Conservation (phyloP, 2,113 vertebrate species). For the Sinosuthora webbiana region DNA sequence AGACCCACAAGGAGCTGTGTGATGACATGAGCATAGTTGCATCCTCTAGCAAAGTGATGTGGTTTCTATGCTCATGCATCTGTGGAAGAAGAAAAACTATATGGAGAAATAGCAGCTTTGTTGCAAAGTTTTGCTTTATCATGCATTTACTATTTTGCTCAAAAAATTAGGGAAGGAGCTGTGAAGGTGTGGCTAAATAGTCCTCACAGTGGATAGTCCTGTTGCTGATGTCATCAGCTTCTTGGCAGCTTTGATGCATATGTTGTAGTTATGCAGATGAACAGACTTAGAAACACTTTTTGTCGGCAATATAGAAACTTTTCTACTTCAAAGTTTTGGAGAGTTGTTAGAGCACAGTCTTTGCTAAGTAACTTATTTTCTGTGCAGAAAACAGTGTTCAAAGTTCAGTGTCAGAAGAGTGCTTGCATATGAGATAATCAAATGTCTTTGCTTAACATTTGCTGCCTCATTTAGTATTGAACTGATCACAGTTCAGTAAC, state of each 20-base stretch:
- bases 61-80: background rate
- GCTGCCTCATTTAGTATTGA: background rate
- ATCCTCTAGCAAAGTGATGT: background rate
- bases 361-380: background rate
- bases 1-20: background rate
- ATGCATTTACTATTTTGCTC: background rate
- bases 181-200: background rate
- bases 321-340: background rate
- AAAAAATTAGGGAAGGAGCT: background rate
- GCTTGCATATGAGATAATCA: background rate
- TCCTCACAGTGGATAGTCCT: background rate
- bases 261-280: background rate
- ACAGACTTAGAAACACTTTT: background rate
- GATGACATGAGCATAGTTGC: background rate
- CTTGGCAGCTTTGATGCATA: background rate
- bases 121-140: background rate
- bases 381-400: background rate
- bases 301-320: background rate
- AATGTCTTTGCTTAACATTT: background rate
- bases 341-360: background rate
- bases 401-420: background rate
- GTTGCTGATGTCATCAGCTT: background rate
- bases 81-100: background rate
- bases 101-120: background rate
- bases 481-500: background rate